Evolutionary conservation across 2,113 vertebrate species (phyloP).

Genomic region (Tringa solitaria): DNA sequence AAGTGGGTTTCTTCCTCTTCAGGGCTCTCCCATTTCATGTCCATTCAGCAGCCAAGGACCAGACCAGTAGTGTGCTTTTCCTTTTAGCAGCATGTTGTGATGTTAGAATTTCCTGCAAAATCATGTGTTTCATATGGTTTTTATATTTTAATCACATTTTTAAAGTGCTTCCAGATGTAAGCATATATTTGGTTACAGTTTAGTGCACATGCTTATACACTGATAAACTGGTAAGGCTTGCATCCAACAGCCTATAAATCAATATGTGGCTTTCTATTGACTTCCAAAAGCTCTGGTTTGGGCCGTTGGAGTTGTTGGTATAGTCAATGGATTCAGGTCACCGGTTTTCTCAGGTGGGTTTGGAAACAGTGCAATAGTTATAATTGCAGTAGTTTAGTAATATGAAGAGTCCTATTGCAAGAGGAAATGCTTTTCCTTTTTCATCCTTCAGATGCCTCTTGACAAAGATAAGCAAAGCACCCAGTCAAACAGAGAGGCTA

Average conservation of each 20-base stretch:
- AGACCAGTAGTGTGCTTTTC: slow-evolving; percentile 28
- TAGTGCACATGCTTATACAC: not conserved
- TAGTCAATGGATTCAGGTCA: not conserved
- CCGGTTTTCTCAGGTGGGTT: not conserved
- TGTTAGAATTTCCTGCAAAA: slow-evolving; percentile 50
- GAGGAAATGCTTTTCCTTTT: not conserved
- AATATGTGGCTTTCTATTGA: not conserved
- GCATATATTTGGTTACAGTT: slow-evolving; percentile 9
- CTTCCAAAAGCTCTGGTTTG: not conserved
- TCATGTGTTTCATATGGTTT: slow-evolving; percentile 19
- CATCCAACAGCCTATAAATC: not conserved
- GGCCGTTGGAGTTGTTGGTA: not conserved
- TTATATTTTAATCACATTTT: slow-evolving; percentile 34
- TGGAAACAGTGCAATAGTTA: not conserved
- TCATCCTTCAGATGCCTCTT: not conserved
- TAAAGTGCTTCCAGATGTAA: slow-evolving; percentile 30
- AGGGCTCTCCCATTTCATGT: not conserved
- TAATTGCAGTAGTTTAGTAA: not conserved
- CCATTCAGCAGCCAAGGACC: not conserved
- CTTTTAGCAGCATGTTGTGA: slow-evolving; percentile 21
- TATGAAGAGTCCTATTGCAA: not conserved
- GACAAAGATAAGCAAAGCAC: not conserved
- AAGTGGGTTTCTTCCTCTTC: not conserved
- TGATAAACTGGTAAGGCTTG: not conserved
- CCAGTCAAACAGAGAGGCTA: not conserved